phyloP scores from a whole-genome alignment of 2,113 vertebrate species.

The Pleuronectes platessa region DNA sequence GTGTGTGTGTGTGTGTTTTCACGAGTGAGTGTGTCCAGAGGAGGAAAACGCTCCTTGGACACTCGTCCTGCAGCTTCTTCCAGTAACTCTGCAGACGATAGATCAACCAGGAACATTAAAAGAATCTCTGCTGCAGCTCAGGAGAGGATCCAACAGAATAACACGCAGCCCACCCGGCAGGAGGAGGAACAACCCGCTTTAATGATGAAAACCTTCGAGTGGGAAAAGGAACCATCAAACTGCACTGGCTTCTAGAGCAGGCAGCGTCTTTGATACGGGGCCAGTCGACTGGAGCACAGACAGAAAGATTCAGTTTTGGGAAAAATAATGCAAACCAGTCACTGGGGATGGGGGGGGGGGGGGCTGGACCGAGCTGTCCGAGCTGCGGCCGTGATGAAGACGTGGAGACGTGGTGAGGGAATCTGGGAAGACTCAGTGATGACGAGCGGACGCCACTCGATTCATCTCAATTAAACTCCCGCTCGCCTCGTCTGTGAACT shows the following conservation, averaged over 20 bases:
- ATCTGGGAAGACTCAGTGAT: constrained; percentile 66
- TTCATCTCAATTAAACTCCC: constrained; percentile 71
- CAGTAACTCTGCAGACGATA: constrained; percentile 43
- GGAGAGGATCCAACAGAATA: constrained; percentile 56
- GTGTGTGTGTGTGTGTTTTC: constrained; percentile 9
- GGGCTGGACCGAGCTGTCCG: too few relatives aligned
- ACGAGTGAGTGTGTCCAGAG: not conserved
- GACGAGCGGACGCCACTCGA: constrained; percentile 54
- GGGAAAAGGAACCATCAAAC: constrained; percentile 56
- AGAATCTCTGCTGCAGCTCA: constrained; percentile 54
- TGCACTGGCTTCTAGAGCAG: constrained; percentile 57
- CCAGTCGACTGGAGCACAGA: constrained; percentile 57
- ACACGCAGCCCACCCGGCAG: constrained; percentile 67
- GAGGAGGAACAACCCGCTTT: constrained; percentile 41
- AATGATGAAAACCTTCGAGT: constrained; percentile 61
- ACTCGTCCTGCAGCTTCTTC: constrained; percentile 32
- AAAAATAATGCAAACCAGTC: constrained; percentile 72
- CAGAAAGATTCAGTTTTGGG: constrained; percentile 64
- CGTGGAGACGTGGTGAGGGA: constrained; percentile 29
- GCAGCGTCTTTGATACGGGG: constrained; percentile 65
- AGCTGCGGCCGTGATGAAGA: not conserved
- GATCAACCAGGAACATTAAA: constrained; percentile 49
- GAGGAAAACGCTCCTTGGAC: constrained; percentile 29
- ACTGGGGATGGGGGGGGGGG: not conserved
- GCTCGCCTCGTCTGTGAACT: constrained; percentile 71